phyloP scores from a whole-genome alignment of 1,140 invertebrate species.

The Aricia agestis region DNA sequence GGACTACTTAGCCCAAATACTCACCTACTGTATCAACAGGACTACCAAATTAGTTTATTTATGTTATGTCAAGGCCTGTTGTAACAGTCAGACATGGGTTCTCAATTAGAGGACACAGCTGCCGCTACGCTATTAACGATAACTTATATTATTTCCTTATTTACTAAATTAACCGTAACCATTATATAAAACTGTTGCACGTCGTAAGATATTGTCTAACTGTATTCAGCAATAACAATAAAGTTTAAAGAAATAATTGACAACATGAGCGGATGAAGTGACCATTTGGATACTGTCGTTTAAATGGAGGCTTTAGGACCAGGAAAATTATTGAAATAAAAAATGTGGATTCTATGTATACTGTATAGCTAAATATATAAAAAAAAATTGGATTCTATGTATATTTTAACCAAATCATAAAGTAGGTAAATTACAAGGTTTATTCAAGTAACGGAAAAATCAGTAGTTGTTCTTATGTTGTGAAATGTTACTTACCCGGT shows the following conservation, averaged over 20 bases:
- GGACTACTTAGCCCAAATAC: neutral
- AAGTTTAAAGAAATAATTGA: neutral
- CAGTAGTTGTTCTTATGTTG: too few species aligned
- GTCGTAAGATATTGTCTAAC: neutral
- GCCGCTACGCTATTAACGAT: neutral
- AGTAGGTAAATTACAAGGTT: too few species aligned
- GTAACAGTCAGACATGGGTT: slow-evolving; percentile 2
- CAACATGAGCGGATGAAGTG: too few species aligned
- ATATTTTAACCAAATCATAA: too few species aligned
- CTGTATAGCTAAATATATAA: too few species aligned
- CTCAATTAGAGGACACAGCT: neutral
- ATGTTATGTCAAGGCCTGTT: neutral
- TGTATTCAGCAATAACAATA: neutral
- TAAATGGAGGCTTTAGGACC: too few species aligned
- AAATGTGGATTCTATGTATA: too few species aligned
- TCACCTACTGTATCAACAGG: neutral
- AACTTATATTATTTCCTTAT: neutral
- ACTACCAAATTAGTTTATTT: neutral
- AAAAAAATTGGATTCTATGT: too few species aligned
- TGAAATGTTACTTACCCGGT: too few species aligned
- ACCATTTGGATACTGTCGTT: too few species aligned
- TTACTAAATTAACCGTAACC: neutral
- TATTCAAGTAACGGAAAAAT: too few species aligned
- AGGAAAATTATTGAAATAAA: too few species aligned
- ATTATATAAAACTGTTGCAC: neutral